These are phyloP conservation scores for Decapterus maruadsi DNA, from an alignment of 2,797 vertebrate species.

Conservation along the genomic window DNA sequence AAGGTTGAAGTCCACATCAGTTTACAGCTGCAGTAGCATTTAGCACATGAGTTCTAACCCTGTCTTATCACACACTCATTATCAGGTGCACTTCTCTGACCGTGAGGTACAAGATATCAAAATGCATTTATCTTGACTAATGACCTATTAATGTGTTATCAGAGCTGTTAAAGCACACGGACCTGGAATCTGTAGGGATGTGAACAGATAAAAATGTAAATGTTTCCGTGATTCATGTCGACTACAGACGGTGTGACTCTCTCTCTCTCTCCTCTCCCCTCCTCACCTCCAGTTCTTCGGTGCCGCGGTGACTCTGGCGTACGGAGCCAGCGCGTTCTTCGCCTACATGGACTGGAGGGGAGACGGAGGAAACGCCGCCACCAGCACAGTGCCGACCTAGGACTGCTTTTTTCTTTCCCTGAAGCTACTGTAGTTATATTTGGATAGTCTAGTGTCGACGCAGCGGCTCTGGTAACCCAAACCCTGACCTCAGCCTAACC, in stretches of 20 bases:
- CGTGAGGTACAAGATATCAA: background rate
- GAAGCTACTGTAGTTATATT: background rate
- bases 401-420: constrained; percentile 12
- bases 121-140: background rate
- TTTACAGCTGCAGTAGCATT: constrained; percentile 27
- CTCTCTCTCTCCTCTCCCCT: background rate
- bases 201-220: background rate
- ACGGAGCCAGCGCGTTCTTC: constrained; percentile 88
- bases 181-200: background rate
- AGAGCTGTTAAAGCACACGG: background rate
- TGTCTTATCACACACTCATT: background rate
- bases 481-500: constrained; percentile 6
- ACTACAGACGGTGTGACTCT: background rate
- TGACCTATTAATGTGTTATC: background rate
- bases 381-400: constrained; percentile 85
- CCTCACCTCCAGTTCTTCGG: constrained; percentile 89
- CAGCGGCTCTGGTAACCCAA: constrained; percentile 2
- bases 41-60: background rate
- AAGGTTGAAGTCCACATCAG: constrained; percentile 41
- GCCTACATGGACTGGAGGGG: constrained; percentile 91
- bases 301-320: constrained; percentile 85
- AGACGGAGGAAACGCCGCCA: constrained; percentile 87
- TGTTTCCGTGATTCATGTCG: background rate
- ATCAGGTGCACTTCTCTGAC: constrained; percentile 28
- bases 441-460: background rate